Conservation (phyloP, 2,797 vertebrate genomes). For the Mastacembelus armatus region DNA sequence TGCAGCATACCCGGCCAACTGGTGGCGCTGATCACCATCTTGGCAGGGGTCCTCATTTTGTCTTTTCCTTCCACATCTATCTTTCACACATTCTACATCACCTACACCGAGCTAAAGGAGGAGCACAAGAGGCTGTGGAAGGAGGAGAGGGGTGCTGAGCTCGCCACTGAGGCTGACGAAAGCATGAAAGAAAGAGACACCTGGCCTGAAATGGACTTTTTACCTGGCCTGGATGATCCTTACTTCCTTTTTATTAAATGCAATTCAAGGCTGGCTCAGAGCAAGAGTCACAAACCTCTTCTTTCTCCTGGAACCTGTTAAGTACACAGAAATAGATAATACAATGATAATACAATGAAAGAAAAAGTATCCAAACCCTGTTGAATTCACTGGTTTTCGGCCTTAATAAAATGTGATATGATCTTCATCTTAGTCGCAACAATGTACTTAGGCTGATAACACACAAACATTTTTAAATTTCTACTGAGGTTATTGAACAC, state of each 20-base stretch:
- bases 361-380: too few relatives aligned
- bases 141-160: constrained; percentile 56
- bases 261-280: constrained; percentile 2
- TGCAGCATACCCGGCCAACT: constrained; percentile 89
- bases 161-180: constrained; percentile 48
- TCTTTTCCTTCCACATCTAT: constrained; percentile 92
- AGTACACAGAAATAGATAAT: neutral
- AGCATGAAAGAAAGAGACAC: constrained; percentile 31
- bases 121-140: constrained; percentile 73
- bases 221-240: constrained; percentile 14
- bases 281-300: neutral
- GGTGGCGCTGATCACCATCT: constrained; percentile 90
- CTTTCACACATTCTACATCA: constrained; percentile 90
- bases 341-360: neutral
- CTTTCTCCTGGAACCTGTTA: constrained; percentile 2
- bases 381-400: too few relatives aligned
- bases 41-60: constrained; percentile 92
- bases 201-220: neutral
- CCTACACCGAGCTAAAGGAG: constrained; percentile 87
- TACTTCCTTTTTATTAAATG: constrained; percentile 12
- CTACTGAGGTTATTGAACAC: too few relatives aligned
- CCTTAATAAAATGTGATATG: too few relatives aligned
- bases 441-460: too few relatives aligned
- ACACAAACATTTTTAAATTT: too few relatives aligned
- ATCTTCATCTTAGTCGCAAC: too few relatives aligned